Conservation (phyloP, 2,888 invertebrate genomes). For the Oxystoma pomonae region DNA sequence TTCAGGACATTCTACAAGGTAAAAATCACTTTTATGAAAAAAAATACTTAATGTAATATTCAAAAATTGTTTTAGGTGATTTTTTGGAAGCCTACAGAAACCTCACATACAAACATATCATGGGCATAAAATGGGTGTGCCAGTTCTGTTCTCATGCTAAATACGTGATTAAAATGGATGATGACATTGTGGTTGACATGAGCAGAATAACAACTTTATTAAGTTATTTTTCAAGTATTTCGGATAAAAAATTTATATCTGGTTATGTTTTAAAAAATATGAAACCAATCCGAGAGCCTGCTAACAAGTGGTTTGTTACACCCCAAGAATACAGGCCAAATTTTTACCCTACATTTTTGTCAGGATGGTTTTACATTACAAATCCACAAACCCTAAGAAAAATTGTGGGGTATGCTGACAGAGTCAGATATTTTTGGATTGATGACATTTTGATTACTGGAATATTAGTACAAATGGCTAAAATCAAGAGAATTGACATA, state of each 20-base stretch:
- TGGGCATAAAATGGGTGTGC: constrained; percentile 74
- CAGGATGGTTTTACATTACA: constrained; percentile 82
- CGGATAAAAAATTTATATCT: constrained; percentile 48
- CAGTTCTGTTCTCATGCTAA: constrained; percentile 57
- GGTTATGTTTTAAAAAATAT: constrained; percentile 65
- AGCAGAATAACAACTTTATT: constrained; percentile 53
- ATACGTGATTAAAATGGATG: constrained; percentile 76
- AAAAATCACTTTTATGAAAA: constrained; percentile 53
- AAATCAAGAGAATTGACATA: constrained; percentile 56
- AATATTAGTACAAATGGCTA: constrained; percentile 58
- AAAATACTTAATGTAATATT: too few relatives aligned
- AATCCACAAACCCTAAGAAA: constrained; percentile 59
- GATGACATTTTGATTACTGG: constrained; percentile 88
- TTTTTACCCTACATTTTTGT: constrained; percentile 70
- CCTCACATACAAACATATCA: constrained; percentile 76
- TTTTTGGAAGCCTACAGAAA: constrained; percentile 75
- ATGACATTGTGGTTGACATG: constrained; percentile 72
- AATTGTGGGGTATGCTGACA: constrained; percentile 54
- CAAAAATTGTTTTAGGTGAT: constrained; percentile 49
- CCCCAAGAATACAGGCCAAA: constrained; percentile 57
- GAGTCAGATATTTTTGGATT: constrained; percentile 81
- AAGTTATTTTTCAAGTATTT: constrained; percentile 41
- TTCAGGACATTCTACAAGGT: constrained; percentile 71
- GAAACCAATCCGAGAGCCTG: constrained; percentile 59
- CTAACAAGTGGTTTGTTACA: constrained; percentile 80